Percentiles rank a stretch among this genome's conserved stretches.
Conservation (phyloP, 2,797 vertebrate genomes). For the Cynodonichthys magdalenae region DNA sequence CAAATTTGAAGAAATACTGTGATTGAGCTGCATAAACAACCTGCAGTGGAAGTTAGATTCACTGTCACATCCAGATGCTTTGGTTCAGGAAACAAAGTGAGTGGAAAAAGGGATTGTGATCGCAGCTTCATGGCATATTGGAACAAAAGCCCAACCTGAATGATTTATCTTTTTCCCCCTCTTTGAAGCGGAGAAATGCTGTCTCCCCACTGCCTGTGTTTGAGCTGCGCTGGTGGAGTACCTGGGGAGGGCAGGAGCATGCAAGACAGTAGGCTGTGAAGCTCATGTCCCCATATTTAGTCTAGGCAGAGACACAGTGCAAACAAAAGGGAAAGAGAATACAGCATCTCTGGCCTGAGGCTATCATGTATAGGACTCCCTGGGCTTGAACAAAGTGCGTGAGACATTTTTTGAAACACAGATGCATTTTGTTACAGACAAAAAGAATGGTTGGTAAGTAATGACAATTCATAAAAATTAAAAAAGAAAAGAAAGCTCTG, state of each 20-base stretch:
- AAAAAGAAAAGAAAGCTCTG: conserved; percentile 53
- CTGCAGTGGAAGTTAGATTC: conserved; percentile 79
- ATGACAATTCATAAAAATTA: conserved; percentile 78
- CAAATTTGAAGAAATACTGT: conserved; percentile 80
- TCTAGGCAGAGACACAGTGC: conserved; percentile 66
- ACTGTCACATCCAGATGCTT: conserved; percentile 83
- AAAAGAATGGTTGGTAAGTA: conserved; percentile 83
- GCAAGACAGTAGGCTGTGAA: conserved; percentile 69
- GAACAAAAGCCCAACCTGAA: conserved; percentile 81
- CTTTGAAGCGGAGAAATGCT: conserved; percentile 68
- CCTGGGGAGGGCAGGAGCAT: conserved; percentile 76
- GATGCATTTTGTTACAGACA: conserved; percentile 86
- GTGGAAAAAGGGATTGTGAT: conserved; percentile 81
- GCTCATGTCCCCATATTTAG: conserved; percentile 74
- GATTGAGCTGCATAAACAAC: conserved; percentile 85
- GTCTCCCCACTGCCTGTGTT: conserved; percentile 66
- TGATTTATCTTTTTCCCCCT: conserved; percentile 84
- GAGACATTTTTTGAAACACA: conserved; percentile 82
- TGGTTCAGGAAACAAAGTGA: conserved; percentile 79
- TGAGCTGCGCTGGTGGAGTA: conserved; percentile 64
- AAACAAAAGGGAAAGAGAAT: conserved; percentile 71
- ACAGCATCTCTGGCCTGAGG: conserved; percentile 77
- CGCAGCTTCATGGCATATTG: conserved; percentile 79
- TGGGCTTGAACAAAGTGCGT: conserved; percentile 78
- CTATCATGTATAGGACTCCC: conserved; percentile 73